Evolutionary conservation across 30 jellyfish, hydroid and myxozoan genomes (phyloP).

Genomic region (Nemopilema nomurai): DNA sequence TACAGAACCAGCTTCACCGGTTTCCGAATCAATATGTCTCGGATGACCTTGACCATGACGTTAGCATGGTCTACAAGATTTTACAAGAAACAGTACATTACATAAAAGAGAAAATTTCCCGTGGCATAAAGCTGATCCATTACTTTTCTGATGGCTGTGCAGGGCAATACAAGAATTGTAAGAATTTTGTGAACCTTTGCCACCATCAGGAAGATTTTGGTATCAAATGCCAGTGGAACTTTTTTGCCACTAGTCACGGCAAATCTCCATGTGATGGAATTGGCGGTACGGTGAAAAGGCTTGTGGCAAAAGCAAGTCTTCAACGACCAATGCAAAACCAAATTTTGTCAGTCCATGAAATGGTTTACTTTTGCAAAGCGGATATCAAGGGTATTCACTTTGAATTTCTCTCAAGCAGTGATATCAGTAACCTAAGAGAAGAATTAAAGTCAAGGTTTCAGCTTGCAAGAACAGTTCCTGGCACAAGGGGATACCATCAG

Average conservation of each 20-base stretch:
- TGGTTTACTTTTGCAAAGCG: slow-evolving; percentile 22
- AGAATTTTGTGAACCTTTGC: slow-evolving; percentile 51
- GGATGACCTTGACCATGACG: slow-evolving; percentile 68
- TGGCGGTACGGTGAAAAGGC: slow-evolving; percentile 57
- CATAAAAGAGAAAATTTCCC: slow-evolving; percentile 7
- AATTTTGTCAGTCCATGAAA: background rate
- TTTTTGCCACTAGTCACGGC: slow-evolving; percentile 81
- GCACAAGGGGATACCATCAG: slow-evolving; percentile 28
- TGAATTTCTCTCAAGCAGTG: background rate
- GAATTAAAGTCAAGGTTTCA: background rate
- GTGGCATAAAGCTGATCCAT: background rate
- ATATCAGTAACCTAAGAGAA: background rate
- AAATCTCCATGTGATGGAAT: slow-evolving; percentile 67
- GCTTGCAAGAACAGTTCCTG: slow-evolving; percentile 12
- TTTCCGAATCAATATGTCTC: slow-evolving; percentile 47
- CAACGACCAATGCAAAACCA: background rate
- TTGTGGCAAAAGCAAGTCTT: slow-evolving; percentile 3
- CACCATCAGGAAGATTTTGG: slow-evolving; percentile 51
- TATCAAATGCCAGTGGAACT: slow-evolving; percentile 47
- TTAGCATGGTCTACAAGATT: slow-evolving; percentile 10
- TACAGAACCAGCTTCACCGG: background rate
- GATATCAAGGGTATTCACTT: background rate
- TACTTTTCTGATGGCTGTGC: slow-evolving; percentile 83
- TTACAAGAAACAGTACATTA: background rate
- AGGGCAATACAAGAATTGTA: slow-evolving; percentile 83